Evolutionary conservation across 2,113 vertebrate species (phyloP).

Genomic region (Proteles cristata): DNA sequence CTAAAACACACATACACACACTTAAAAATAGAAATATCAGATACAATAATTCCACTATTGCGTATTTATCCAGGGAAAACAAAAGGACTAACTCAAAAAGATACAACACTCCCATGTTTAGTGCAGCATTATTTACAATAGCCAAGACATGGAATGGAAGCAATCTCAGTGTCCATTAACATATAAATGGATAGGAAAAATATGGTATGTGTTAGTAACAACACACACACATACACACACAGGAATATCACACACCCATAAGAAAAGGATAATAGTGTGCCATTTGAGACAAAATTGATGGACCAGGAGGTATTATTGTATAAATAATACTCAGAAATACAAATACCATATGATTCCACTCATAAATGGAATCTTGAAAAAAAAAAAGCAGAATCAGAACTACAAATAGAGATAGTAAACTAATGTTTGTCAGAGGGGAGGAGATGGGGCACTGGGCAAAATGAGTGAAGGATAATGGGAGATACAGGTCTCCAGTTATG

Average conservation of each 20-base stretch:
- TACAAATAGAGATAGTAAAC: background rate
- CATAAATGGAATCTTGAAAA: background rate
- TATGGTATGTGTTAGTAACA: background rate
- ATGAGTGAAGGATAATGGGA: background rate
- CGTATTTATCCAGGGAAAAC: no score
- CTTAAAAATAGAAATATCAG: no score
- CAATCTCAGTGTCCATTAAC: no score
- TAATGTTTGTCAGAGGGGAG: background rate
- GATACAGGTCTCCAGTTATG: background rate
- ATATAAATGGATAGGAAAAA: background rate
- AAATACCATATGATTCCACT: background rate
- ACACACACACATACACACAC: background rate
- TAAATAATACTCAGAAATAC: background rate
- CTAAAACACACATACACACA: no score
- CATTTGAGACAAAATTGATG: background rate
- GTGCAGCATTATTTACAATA: no score
- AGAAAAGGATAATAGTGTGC: background rate
- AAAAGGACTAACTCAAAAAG: no score
- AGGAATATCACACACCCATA: background rate
- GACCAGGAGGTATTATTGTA: background rate
- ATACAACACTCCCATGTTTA: no score
- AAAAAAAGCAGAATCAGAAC: background rate
- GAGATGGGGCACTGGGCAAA: background rate
- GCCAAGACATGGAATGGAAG: no score
- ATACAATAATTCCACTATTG: no score